A percentile compares a stretch with the other conserved stretches of the same genome.
Conservation (phyloP, 2,113 vertebrate species). For the Carassius carassius region DNA sequence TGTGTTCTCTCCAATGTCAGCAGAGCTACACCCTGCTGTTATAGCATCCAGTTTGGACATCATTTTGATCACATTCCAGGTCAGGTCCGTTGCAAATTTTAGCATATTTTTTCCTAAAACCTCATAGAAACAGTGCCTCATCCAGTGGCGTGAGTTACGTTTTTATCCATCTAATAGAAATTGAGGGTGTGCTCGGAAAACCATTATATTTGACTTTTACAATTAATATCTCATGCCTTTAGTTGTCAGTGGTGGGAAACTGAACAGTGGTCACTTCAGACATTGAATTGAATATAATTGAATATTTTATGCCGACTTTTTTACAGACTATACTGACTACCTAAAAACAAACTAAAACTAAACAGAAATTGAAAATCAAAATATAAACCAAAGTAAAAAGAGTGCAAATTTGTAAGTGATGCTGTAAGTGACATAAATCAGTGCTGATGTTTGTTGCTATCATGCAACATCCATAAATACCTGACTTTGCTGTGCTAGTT, state of each 20-base stretch:
- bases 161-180: not conserved
- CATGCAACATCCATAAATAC: not conserved
- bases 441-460: not conserved
- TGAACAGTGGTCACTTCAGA: not conserved
- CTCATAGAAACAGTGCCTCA: not conserved
- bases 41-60: not conserved
- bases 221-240: not conserved
- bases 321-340: not conserved
- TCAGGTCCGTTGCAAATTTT: not conserved
- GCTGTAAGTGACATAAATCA: not conserved
- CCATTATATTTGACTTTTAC: not conserved
- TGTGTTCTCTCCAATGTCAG: not conserved
- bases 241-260: too few relatives aligned
- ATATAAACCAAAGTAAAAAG: not conserved
- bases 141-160: not conserved
- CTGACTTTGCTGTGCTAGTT: not conserved
- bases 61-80: slow-evolving; percentile 5
- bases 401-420: not conserved
- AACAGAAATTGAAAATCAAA: not conserved
- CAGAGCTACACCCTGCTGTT: slow-evolving; percentile 5
- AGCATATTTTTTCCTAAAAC: not conserved
- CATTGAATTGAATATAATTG: not conserved
- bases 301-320: not conserved
- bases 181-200: not conserved
- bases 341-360: not conserved